Percentiles rank a stretch among this genome's conserved stretches.
These are phyloP conservation scores for Acronicta aceris DNA, from an alignment of 2,888 invertebrate genomes.

Conservation along the genomic window DNA sequence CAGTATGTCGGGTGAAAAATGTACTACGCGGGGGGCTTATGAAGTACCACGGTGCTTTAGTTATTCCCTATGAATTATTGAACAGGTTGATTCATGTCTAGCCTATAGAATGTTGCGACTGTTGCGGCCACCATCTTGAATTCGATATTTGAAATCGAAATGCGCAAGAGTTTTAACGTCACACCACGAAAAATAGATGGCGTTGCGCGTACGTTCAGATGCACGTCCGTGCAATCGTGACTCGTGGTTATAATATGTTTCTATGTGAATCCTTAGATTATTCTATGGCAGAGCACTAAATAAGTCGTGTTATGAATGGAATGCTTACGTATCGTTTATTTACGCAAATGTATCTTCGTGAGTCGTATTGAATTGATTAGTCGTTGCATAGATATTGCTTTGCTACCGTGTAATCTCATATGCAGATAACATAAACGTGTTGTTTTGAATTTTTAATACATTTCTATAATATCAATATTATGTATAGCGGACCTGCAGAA, in stretches of 20 bases:
- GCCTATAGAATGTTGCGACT: slow-evolving; percentile 66
- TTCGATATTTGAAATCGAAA: slow-evolving; percentile 66
- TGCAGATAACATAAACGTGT: slow-evolving; percentile 53
- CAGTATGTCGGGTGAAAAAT: slow-evolving; percentile 81
- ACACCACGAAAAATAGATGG: slow-evolving; percentile 54
- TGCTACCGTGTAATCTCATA: slow-evolving; percentile 62
- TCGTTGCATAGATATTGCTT: slow-evolving; percentile 61
- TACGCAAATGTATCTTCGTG: slow-evolving; percentile 69
- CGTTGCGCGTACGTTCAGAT: slow-evolving; percentile 42
- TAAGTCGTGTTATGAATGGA: slow-evolving; percentile 68
- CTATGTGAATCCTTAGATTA: slow-evolving; percentile 56
- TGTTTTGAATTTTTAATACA: slow-evolving; percentile 59
- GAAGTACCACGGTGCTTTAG: slow-evolving; percentile 73
- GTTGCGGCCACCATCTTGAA: slow-evolving; percentile 66
- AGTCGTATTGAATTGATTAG: slow-evolving; percentile 66
- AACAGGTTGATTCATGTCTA: slow-evolving; percentile 81
- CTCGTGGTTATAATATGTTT: slow-evolving; percentile 50
- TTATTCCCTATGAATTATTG: slow-evolving; percentile 84
- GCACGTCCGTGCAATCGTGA: slow-evolving; percentile 44
- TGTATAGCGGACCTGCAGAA: neutral
- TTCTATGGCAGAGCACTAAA: slow-evolving; percentile 58
- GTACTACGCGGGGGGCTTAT: slow-evolving; percentile 80
- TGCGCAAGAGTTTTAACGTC: slow-evolving; percentile 56
- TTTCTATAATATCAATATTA: slow-evolving; percentile 41
- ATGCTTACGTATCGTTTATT: slow-evolving; percentile 71